Percentiles rank a stretch among this genome's conserved stretches.
phyloP scores from a whole-genome alignment of 1,140 invertebrate genomes.

The Forficula auricularia region DNA sequence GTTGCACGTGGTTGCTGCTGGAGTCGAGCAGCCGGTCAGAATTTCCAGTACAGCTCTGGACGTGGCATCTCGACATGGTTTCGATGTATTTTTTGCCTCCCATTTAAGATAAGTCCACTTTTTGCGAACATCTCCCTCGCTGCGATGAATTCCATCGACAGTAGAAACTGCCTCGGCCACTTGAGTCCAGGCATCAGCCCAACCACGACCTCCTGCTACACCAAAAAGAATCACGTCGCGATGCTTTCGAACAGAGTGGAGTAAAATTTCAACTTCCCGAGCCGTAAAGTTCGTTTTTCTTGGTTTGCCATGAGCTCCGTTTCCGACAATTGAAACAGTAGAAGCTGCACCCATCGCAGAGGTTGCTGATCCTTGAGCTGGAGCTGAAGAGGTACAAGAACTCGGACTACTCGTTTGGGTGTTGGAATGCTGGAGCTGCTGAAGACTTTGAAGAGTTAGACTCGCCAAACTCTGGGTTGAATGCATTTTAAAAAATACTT shows the following conservation, averaged over 20 bases:
- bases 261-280: constrained; percentile 16
- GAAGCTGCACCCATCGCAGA: no score
- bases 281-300: constrained; percentile 17
- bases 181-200: constrained; percentile 17
- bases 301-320: constrained; percentile 10
- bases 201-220: constrained; percentile 15
- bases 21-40: constrained; percentile 4
- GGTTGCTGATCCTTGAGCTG: no score
- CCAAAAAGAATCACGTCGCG: constrained; percentile 16
- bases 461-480: no score
- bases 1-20: no score
- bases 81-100: constrained; percentile 18
- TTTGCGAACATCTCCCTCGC: constrained; percentile 17
- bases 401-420: no score
- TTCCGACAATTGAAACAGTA: no score
- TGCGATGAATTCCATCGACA: constrained; percentile 16
- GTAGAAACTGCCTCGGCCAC: constrained; percentile 15
- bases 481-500: no score
- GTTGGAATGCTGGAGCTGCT: no score
- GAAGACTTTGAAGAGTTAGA: no score
- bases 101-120: constrained; percentile 20
- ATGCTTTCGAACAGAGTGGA: constrained; percentile 12
- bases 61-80: constrained; percentile 16
- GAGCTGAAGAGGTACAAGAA: no score
- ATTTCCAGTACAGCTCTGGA: constrained; percentile 16